Evolutionary conservation across 2,888 invertebrate species (phyloP).

Genomic region (Himalopsyche kuldschensis): DNA sequence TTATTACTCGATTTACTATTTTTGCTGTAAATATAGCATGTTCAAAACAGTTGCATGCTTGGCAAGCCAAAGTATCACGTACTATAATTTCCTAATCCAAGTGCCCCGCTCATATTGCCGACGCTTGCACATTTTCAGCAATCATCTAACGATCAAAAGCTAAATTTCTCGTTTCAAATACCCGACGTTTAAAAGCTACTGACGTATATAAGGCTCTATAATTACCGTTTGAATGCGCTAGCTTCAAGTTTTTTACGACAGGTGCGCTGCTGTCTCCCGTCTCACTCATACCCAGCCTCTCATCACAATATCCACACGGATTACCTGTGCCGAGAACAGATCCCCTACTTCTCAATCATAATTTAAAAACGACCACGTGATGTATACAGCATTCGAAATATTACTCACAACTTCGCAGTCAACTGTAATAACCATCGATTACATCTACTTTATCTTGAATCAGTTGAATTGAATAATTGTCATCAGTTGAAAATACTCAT

Average conservation of each 20-base stretch:
- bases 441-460: no score
- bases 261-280: background rate
- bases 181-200: constrained; percentile 1
- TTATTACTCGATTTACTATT: background rate
- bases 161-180: background rate
- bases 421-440: no score
- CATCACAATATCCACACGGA: background rate
- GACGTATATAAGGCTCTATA: constrained; percentile 1
- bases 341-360: background rate
- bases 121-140: background rate
- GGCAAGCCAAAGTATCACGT: background rate
- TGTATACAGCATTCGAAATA: background rate
- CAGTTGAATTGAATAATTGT: no score
- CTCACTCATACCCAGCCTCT: background rate
- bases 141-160: background rate
- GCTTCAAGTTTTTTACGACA: background rate
- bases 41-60: background rate
- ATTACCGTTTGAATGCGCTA: constrained; percentile 1
- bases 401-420: background rate
- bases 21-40: background rate
- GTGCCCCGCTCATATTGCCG: background rate
- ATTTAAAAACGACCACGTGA: background rate
- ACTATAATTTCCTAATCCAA: background rate
- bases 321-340: background rate
- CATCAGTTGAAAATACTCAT: no score